Percentiles rank a stretch among this genome's conserved stretches.
Evolutionary conservation across 2,888 invertebrate genomes (phyloP).

Genomic region (Chaetogeoica ovagalla): DNA sequence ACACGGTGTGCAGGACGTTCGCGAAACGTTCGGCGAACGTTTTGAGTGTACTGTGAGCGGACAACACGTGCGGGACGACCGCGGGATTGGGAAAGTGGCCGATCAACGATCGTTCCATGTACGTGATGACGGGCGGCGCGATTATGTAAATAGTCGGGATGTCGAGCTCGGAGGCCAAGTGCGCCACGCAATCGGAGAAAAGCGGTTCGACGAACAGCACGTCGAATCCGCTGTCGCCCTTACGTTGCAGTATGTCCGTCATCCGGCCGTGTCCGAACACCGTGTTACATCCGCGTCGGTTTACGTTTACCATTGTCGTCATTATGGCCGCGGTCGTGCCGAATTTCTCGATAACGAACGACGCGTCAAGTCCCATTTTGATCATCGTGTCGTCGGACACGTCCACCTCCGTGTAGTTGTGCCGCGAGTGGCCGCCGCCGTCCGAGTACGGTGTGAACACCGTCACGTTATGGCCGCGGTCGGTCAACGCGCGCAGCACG

Average conservation of each 20-base stretch:
- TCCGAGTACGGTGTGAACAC: background rate
- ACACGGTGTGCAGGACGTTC: background rate
- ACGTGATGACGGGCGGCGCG: background rate
- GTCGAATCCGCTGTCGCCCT: background rate
- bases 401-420: background rate
- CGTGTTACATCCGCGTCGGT: background rate
- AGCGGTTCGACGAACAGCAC: background rate
- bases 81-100: conserved; percentile 7
- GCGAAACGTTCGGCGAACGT: background rate
- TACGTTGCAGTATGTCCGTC: background rate
- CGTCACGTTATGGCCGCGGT: background rate
- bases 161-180: background rate
- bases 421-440: background rate
- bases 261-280: background rate
- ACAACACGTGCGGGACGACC: background rate
- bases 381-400: background rate
- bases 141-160: background rate
- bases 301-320: background rate
- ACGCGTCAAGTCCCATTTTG: background rate
- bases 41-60: background rate
- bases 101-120: background rate
- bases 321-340: background rate
- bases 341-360: background rate
- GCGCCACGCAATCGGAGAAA: conserved; percentile 1
- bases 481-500: background rate